A percentile compares a stretch with the other conserved stretches of the same genome.
phyloP scores from a whole-genome alignment of 2,113 vertebrate species.

The Rattus rattus region DNA sequence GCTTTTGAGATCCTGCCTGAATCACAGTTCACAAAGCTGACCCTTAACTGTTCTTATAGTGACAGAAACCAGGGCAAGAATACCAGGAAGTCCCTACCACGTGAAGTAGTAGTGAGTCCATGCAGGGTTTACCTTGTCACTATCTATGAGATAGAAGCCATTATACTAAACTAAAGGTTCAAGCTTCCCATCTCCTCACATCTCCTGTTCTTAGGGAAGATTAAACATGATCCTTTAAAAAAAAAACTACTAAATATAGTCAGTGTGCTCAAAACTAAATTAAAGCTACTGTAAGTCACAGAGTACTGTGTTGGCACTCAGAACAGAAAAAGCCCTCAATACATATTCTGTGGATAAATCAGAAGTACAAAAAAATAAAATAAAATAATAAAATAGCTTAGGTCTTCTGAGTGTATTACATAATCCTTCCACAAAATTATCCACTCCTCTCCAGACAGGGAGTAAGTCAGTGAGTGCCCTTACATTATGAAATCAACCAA shows the following conservation, averaged over 20 bases:
- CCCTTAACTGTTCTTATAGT: conserved; percentile 39
- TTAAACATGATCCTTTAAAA: conserved; percentile 20
- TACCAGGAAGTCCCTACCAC: not conserved
- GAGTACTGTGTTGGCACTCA: not conserved
- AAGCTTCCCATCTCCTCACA: conserved; percentile 16
- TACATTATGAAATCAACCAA: conserved; percentile 23
- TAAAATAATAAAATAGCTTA: not conserved
- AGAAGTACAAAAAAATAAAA: conserved; percentile 2
- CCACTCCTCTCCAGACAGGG: not conserved
- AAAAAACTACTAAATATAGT: conserved; percentile 39
- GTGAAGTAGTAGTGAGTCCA: not conserved
- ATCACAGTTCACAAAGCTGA: conserved; percentile 49
- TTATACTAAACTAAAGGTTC: not conserved
- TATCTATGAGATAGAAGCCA: not conserved
- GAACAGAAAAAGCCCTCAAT: conserved; percentile 15
- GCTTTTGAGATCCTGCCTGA: not conserved
- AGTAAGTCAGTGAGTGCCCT: not conserved
- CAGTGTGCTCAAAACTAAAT: not conserved
- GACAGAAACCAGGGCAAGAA: not conserved
- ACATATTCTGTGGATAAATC: conserved; percentile 15
- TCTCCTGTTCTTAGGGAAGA: not conserved
- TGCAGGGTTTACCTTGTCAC: not conserved
- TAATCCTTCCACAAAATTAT: conserved; percentile 39
- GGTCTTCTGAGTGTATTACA: not conserved
- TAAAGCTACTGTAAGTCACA: conserved; percentile 28